Percentiles rank a stretch among this genome's conserved stretches.
These are phyloP conservation scores for Eristalis intricaria DNA, from an alignment of 2,888 invertebrate species.

Conservation along the genomic window DNA sequence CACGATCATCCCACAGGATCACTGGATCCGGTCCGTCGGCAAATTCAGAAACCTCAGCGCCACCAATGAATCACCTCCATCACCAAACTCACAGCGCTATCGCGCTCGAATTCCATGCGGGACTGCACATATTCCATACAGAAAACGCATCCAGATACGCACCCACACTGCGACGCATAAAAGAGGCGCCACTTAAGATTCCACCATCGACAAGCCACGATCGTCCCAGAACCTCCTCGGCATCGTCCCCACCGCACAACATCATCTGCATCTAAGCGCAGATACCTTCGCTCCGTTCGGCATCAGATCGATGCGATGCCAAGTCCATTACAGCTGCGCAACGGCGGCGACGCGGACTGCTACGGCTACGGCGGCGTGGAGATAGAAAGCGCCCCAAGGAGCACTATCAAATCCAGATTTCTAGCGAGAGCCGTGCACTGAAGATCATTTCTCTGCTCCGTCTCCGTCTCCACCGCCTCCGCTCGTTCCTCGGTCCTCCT, in stretches of 20 bases:
- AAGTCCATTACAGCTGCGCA: constrained; percentile 61
- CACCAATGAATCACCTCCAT: constrained; percentile 30
- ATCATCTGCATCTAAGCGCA: constrained; percentile 28
- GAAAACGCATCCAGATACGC: constrained; percentile 18
- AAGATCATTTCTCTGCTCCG: constrained; percentile 3
- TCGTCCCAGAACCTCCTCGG: constrained; percentile 40
- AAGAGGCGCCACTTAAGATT: constrained; percentile 73
- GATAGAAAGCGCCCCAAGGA: constrained; percentile 41
- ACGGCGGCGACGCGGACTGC: not conserved
- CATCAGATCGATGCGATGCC: constrained; percentile 33
- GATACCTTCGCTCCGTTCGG: constrained; percentile 23
- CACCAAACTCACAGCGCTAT: not conserved
- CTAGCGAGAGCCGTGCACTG: constrained; percentile 31
- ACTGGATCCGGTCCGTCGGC: not conserved
- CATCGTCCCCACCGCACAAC: constrained; percentile 23
- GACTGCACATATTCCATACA: not conserved
- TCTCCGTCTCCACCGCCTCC: constrained; percentile 11
- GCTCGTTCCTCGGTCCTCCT: constrained; percentile 12
- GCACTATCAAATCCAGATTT: constrained; percentile 67
- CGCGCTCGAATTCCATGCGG: not conserved
- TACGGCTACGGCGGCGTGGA: constrained; percentile 14
- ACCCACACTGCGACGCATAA: constrained; percentile 63
- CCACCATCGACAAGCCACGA: constrained; percentile 64
- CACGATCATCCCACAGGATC: not conserved
- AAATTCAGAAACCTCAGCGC: constrained; percentile 12